phyloP scores from a whole-genome alignment of 2,888 invertebrate genomes.

The Ochropleura plecta region DNA sequence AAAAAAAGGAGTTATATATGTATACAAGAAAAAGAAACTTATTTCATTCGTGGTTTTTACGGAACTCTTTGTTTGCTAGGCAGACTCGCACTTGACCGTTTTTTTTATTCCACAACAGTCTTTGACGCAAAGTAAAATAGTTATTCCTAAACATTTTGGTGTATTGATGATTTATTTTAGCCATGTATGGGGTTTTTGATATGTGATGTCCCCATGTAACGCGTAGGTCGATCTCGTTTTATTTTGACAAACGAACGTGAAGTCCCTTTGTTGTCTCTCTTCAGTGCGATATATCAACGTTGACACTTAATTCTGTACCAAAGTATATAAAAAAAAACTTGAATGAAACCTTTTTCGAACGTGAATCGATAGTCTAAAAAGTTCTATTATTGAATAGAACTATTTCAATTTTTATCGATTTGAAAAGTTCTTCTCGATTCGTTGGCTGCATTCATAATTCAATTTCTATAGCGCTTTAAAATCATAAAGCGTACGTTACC shows the following conservation, averaged over 20 bases:
- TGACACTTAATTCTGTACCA: constrained; percentile 80
- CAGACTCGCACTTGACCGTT: not conserved
- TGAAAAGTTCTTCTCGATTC: constrained; percentile 29
- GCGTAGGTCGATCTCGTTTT: constrained; percentile 86
- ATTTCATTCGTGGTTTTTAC: not conserved
- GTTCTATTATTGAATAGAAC: constrained; percentile 53
- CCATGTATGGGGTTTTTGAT: constrained; percentile 70
- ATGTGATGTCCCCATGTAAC: constrained; percentile 80
- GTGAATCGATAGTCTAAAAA: constrained; percentile 68
- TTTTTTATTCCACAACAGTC: constrained; percentile 49
- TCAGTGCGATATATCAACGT: constrained; percentile 85
- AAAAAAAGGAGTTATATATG: not conserved
- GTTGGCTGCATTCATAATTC: constrained; percentile 41
- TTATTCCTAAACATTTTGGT: constrained; percentile 62
- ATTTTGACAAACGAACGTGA: constrained; percentile 87
- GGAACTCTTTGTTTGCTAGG: not conserved
- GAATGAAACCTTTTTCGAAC: constrained; percentile 76
- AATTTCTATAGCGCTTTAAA: constrained; percentile 46
- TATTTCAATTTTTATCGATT: constrained; percentile 57
- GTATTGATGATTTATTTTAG: constrained; percentile 71
- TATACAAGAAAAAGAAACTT: not conserved
- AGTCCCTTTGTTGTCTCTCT: constrained; percentile 85
- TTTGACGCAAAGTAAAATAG: constrained; percentile 72
- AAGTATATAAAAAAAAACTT: constrained; percentile 73
- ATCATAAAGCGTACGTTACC: constrained; percentile 47